phyloP scores from a whole-genome alignment of 2,888 invertebrate genomes.

The Hydroisotoma schaefferi region DNA sequence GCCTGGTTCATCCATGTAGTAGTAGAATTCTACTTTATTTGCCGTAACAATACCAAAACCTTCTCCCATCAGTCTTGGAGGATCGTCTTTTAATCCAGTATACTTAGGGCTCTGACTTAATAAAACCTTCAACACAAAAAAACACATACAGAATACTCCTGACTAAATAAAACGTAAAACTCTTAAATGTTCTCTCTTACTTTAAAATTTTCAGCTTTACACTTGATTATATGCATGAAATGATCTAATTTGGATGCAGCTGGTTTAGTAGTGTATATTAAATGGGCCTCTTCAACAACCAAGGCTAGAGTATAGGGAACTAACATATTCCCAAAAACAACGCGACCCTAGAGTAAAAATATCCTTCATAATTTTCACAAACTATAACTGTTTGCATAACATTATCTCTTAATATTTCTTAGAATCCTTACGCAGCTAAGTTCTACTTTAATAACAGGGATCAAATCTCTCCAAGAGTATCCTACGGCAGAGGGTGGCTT shows the following conservation, averaged over 20 bases:
- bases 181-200: slow-evolving; percentile 44
- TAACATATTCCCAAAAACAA: slow-evolving; percentile 91
- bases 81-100: slow-evolving; percentile 86
- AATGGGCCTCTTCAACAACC: slow-evolving; percentile 88
- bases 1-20: slow-evolving; percentile 96
- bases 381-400: background rate
- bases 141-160: background rate
- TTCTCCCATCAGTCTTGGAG: slow-evolving; percentile 96
- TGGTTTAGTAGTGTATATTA: slow-evolving; percentile 91
- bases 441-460: slow-evolving; percentile 94
- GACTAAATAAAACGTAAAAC: background rate
- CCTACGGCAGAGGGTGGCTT: slow-evolving; percentile 73
- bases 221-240: slow-evolving; percentile 93
- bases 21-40: slow-evolving; percentile 89
- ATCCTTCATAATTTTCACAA: background rate
- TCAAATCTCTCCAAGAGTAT: slow-evolving; percentile 89
- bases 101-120: slow-evolving; percentile 95
- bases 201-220: slow-evolving; percentile 90
- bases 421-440: slow-evolving; percentile 69
- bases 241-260: slow-evolving; percentile 88
- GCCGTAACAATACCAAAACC: slow-evolving; percentile 96
- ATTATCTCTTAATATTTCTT: background rate
- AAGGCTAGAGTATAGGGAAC: slow-evolving; percentile 90
- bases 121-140: slow-evolving; percentile 61
- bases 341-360: slow-evolving; percentile 63